Base-by-base conservation (phyloP, 2,888 invertebrate species). In the Hirtodrosophila trivittata region DNA sequence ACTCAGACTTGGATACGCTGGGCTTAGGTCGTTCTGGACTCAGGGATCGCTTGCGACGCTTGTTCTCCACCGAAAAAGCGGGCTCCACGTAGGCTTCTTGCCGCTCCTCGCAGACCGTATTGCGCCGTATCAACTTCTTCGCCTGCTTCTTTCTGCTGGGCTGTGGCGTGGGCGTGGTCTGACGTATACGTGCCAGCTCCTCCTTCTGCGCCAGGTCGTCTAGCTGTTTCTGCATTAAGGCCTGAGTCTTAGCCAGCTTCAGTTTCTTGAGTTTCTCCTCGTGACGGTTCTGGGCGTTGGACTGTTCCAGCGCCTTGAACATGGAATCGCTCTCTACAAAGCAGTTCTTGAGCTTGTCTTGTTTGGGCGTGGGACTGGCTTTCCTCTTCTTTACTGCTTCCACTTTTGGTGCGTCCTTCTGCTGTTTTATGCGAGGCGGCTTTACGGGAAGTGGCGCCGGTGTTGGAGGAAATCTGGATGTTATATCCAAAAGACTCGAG, bases 291-390 rank as follows among this genome's bases (percentile, higher is more conserved):
- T 71, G 68, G 0, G 63, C 71, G 1, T 59, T 45, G 1, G 72
- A 78, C 26, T 57, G 64, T 9, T 80, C 76, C 59, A 81, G 38
- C 3, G 64, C 75, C 46, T 78, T 78, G n/a, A 80, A 81, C 38
- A 81, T 41, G 6, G 68, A 78, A 62, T 80, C 78, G 32, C 74
- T 68, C 16, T 78, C 78, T 0, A 72, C 55, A 1, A 78, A 21
- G 3, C 43, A 45, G 1, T 18, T 6, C 0, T 18, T 12, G n/a
- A 60, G 28, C 6, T 66, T 66, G 2, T 66, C 60, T 6, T 5
- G 41, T 26, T 45, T 66, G 1, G 66, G 46, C 7, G n/a, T 54
- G 0, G 14, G 21, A 18, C 6, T 25, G 0, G 38, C 0, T 12
- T 45, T 47, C 6, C 18, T 47, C 5, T 42, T 41, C 45, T 45